Conservation (phyloP, 1,140 invertebrate genomes). For the Popillia japonica region DNA sequence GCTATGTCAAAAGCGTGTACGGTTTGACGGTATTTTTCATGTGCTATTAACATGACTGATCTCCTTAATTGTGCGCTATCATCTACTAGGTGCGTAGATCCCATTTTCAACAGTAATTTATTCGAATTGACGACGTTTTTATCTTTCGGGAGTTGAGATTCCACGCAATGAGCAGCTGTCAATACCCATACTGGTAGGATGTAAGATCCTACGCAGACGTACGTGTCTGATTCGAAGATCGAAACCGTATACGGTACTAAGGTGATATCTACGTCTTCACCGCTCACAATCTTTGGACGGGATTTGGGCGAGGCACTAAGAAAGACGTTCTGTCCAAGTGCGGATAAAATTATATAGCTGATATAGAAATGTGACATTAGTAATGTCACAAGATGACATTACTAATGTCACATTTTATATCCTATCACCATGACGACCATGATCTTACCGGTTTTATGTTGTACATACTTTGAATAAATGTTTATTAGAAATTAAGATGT, state of each 20-base stretch:
- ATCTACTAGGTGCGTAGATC: neutral
- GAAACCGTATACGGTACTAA: neutral
- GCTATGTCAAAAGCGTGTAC: neutral
- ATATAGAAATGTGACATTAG: too few relatives aligned
- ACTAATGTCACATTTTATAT: too few relatives aligned
- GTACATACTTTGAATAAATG: too few relatives aligned
- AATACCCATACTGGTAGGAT: neutral
- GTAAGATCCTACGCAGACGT: neutral
- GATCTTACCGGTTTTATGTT: too few relatives aligned
- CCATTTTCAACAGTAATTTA: neutral
- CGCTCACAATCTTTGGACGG: neutral
- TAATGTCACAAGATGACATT: too few relatives aligned
- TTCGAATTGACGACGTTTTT: neutral
- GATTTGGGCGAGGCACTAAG: too few relatives aligned
- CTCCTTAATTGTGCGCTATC: neutral
- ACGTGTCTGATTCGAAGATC: neutral
- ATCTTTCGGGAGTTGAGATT: neutral
- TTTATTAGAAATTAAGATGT: too few relatives aligned
- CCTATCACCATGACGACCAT: too few relatives aligned
- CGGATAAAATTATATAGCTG: too few relatives aligned
- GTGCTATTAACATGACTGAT: neutral
- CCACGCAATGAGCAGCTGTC: neutral
- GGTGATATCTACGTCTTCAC: neutral
- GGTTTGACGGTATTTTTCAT: neutral
- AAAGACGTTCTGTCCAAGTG: too few relatives aligned